These are phyloP conservation scores for Lottia gigantea DNA, from an alignment of 2,888 invertebrate species.

Conservation along the genomic window DNA sequence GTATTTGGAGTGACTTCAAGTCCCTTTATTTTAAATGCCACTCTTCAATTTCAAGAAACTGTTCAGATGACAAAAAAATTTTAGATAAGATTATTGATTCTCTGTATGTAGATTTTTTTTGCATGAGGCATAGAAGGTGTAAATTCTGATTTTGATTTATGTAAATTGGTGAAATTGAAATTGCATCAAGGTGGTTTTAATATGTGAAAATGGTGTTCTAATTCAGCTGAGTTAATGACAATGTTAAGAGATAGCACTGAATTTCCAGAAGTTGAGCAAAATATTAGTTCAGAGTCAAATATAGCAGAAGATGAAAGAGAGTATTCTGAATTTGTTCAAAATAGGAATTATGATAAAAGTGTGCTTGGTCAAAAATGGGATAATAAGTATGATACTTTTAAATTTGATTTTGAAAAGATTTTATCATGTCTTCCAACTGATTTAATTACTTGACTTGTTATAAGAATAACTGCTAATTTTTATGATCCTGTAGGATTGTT, in stretches of 20 bases:
- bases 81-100: neutral
- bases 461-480: too few relatives aligned
- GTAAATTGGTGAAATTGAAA: neutral
- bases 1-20: neutral
- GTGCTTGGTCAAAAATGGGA: neutral
- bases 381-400: neutral
- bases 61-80: neutral
- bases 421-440: neutral
- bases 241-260: too few relatives aligned
- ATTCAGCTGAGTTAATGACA: neutral
- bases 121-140: neutral
- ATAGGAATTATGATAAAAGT: neutral
- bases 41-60: neutral
- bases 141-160: neutral
- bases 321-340: neutral
- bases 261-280: too few relatives aligned
- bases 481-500: too few relatives aligned
- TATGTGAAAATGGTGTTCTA: neutral
- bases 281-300: neutral
- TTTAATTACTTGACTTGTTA: neutral
- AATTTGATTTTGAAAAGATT: constrained; percentile 2
- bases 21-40: constrained; percentile 1
- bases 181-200: neutral
- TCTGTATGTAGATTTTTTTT: neutral
- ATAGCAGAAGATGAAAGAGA: neutral